Evolutionary conservation across 2,113 vertebrate genomes (phyloP), one percentile per base, ranked within the genome.

Genomic region (Megaceryle torquata): DNA sequence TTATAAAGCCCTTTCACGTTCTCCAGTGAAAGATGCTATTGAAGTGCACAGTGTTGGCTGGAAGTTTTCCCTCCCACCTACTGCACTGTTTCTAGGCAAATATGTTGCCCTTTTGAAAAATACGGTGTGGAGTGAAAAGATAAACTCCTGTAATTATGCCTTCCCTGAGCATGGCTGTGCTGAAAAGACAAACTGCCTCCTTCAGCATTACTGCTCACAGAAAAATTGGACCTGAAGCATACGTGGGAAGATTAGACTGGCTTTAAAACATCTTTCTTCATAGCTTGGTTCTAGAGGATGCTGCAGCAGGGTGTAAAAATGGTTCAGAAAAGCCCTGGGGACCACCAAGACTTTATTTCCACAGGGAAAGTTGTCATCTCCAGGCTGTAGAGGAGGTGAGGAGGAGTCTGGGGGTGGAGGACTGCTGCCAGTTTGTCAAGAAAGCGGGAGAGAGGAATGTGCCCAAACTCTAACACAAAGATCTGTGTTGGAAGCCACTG

Each of bases 61-160:
- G 48, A 64, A 54, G n/a, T 44, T 82, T 68, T 65, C 70, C 76
- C 39, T 91, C 64, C 88, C 80, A 43, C 88, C 54, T 26, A 26
- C 54, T 35, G 85, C 65, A 63, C 43, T n/a, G 70, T 88, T 91
- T 74, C 88, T 63, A 89, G 84, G 88, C 75, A 82, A 91, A 88
- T 88, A 82, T 72, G 70, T 63, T 53, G 64, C 84, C 75, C 84
- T 86, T 91, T 91, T 82, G 91, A 93, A 59, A 88, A 82, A 88
- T 61, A 44, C 0, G 22, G 50, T 54, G 54, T 69, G 60, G 82
- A 82, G 88, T 2, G 76, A 67, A 74, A 88, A 95, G 94, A 88
- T 78, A 78, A 91, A 91, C 76, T 89, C 70, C 22, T 53, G 94
- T 85, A 88, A 88, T 95, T 82, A 86, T 44, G 37, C 65, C n/a